These are phyloP conservation scores for Paguma larvata DNA, from an alignment of 2,797 vertebrate species.

Conservation along the genomic window DNA sequence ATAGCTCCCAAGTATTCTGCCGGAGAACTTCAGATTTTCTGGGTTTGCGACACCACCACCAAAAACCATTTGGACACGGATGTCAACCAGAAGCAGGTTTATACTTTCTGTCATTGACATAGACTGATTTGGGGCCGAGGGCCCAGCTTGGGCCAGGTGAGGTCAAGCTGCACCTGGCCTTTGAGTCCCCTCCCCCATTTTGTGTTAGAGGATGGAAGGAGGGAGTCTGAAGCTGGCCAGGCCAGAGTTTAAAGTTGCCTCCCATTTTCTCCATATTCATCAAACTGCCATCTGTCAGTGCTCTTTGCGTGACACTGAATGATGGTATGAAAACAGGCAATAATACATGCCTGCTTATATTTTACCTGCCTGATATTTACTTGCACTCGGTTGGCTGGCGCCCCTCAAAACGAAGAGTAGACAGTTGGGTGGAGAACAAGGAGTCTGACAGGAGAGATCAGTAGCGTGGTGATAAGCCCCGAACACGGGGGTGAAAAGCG, in stretches of 20 bases:
- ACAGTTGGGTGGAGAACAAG: not conserved
- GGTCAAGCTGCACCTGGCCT: not conserved
- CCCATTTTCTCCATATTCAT: not conserved
- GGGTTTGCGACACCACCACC: conserved; percentile 54
- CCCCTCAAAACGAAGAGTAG: not conserved
- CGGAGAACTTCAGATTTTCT: conserved; percentile 39
- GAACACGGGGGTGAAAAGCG: not conserved
- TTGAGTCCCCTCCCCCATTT: not conserved
- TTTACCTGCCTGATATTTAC: not conserved
- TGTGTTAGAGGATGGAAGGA: not conserved
- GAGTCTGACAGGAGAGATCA: not conserved
- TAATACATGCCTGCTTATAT: not conserved
- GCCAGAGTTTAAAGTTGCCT: not conserved
- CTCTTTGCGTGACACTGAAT: not conserved
- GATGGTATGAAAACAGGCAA: not conserved
- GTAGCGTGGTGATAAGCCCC: not conserved
- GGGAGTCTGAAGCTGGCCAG: not conserved
- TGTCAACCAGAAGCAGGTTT: conserved; percentile 33
- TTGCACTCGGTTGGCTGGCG: not conserved
- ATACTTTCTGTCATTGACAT: conserved; percentile 42
- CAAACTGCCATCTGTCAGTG: not conserved
- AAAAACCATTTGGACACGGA: conserved; percentile 56
- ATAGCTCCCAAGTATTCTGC: conserved; percentile 36
- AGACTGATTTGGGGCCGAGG: not conserved
- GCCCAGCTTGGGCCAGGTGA: not conserved